Percentiles rank a stretch among this genome's conserved stretches.
Evolutionary conservation across 2,113 vertebrate genomes (phyloP).

Genomic region (Podocnemis expansa): DNA sequence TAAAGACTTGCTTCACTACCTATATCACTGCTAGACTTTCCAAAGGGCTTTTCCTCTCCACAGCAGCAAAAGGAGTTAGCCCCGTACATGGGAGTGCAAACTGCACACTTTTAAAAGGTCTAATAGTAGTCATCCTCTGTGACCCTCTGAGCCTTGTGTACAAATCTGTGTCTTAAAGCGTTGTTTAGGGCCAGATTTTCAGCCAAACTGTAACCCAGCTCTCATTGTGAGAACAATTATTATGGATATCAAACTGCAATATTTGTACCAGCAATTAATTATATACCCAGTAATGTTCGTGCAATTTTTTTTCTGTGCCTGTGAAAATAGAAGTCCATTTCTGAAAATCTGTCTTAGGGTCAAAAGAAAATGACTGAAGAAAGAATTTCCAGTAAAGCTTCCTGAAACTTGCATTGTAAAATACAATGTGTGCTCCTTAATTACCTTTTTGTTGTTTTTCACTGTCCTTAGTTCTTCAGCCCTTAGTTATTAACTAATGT

Average conservation of each 20-base stretch:
- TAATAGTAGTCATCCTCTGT: not conserved
- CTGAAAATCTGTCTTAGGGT: not conserved
- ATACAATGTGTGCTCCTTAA: not conserved
- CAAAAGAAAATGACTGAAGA: not conserved
- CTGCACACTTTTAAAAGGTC: rapidly evolving
- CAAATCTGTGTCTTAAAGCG: not conserved
- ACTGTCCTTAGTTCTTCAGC: not conserved
- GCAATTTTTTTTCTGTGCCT: not conserved
- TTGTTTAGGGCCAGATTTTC: not conserved
- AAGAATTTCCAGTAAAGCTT: not conserved
- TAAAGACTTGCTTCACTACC: not conserved
- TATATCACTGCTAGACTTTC: not conserved
- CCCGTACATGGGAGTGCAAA: not conserved
- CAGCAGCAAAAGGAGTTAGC: not conserved
- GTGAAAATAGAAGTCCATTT: not conserved
- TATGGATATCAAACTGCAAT: not conserved
- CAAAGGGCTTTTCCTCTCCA: not conserved
- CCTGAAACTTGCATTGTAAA: not conserved
- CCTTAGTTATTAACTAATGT: not conserved
- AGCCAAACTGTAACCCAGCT: not conserved
- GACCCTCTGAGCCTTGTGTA: not conserved
- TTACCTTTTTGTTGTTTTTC: not conserved
- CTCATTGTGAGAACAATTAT: not conserved
- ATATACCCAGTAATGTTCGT: not conserved
- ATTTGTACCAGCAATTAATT: not conserved